Evolutionary conservation across 2,797 vertebrate species (phyloP), one percentile per base, ranked within the genome.

Genomic region (Parambassis ranga): DNA sequence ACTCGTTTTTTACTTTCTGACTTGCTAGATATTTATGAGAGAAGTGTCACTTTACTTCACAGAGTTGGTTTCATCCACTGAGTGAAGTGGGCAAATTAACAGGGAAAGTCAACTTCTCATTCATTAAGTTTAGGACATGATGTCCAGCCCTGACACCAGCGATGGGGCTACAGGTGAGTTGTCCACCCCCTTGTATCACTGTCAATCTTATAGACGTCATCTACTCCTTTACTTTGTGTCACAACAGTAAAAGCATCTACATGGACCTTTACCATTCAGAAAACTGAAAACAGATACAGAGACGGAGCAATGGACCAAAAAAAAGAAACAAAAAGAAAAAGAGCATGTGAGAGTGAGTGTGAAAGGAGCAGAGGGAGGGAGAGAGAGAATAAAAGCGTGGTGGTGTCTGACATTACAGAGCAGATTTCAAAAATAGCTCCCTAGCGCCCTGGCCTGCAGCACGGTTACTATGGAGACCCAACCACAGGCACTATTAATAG

Each of bases 401-500:
- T 70, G 73, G 75, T 84, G 94, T 93, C 94, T 95, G 92, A 93
- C 93, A 94, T 95, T 95, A 96, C 93, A 91, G 93, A 93, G 91
- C 91, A 84, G 82, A 92, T 88, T 90, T 95, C 94, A 94, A 95
- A 96, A 96, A 98, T 96, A 97, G 94, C 94, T 96, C 91, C 90
- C 92, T 90, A 90, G 93, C 90, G 89, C 94, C 92, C 91, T 93
- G 93, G 94, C 94, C 94, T 92, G 91, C 91, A 92, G 94, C 91
- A 86, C 32, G 43, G 94, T 96, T 94, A 92, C 92, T 94, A 94
- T 94, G 94, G 94, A 93, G 94, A 97, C 92, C 87, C 88, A 94
- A 95, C 95, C 94, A 94, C 93, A 94, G 82, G 89, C 72, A 73
- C 95, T 98, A 98, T 94, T 95, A 95, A 96, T 98, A 98, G 94